These are phyloP conservation scores for Pogonomyrmex californicus DNA, from an alignment of 1,140 invertebrate genomes.

Conservation along the genomic window DNA sequence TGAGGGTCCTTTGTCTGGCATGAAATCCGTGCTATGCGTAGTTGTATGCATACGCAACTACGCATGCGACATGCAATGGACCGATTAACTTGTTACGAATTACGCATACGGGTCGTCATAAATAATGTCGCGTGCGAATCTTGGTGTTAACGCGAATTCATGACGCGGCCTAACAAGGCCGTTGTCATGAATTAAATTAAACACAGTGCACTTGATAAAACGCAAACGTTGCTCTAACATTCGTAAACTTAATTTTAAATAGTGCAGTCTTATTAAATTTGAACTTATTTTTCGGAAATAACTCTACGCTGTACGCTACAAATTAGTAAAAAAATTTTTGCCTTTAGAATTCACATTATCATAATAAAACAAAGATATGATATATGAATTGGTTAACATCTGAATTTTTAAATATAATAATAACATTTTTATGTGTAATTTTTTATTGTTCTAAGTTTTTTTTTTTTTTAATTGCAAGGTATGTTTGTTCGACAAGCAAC, in stretches of 20 bases:
- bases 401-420: no score
- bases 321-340: not conserved
- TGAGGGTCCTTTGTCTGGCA: not conserved
- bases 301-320: not conserved
- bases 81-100: slow-evolving; percentile 64
- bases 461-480: not conserved
- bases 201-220: slow-evolving; percentile 14
- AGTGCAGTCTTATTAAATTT: not conserved
- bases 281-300: not conserved
- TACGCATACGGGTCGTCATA: slow-evolving; percentile 38
- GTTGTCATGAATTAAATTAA: slow-evolving; percentile 56
- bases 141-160: slow-evolving; percentile 20
- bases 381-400: no score
- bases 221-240: not conserved
- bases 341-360: not conserved
- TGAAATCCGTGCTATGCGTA: not conserved
- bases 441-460: no score
- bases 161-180: slow-evolving; percentile 16
- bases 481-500: not conserved
- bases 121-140: slow-evolving; percentile 44
- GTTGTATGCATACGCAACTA: slow-evolving; percentile 11
- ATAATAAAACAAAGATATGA: no score
- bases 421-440: no score
- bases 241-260: slow-evolving; percentile 1
- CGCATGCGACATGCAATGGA: slow-evolving; percentile 51